Evolutionary conservation across 2,888 invertebrate species (phyloP), one percentile per base, ranked within the genome.

Genomic region (Mamestra brassicae): DNA sequence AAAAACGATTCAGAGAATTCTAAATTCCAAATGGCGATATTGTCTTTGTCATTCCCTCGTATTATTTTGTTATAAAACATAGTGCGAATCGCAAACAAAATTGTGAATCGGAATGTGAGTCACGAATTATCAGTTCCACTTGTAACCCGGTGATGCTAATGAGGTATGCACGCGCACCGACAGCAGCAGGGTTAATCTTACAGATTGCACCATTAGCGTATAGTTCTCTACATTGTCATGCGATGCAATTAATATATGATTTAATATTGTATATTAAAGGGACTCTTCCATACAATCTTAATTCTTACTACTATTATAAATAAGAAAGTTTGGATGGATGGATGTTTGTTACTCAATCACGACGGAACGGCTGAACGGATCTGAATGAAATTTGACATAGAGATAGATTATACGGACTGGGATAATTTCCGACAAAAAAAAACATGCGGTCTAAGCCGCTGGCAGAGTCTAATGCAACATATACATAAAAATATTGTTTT

Each of bases 111-210:
- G 13, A 52, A 74, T 79, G 80, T 88, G 89, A 87, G 82, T 88
- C 88, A 89, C 76, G 76, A 76, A 70, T 89, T 89, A 88, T 88
- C 88, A 83, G 82, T 84, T 87, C 80, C 81, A 80, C 81, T 82
- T 34, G 76, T 79, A 78, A 76, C 63, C 63, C 72, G 63, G 70
- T 67, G 70, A 75, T 81, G 85, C 66, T 88, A 88, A 86, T 86
- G 75, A 78, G 69, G 65, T 58, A 70, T 80, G 71, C 73, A 84
- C 63, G 72, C 60, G 26, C 79, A 62, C 36, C 64, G 74, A 26
- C 70, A 76, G 62, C 47, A 64, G 65, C 68, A 69, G 64, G 57
- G 63, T 65, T 70, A 36, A 64, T 38, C 10, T 45, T 57, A 57
- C 68, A 71, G 45, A 68, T 61, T 78, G 71, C 60, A 69, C 72